phyloP scores from a whole-genome alignment of 2,888 invertebrate genomes.

The Patella caerulea region DNA sequence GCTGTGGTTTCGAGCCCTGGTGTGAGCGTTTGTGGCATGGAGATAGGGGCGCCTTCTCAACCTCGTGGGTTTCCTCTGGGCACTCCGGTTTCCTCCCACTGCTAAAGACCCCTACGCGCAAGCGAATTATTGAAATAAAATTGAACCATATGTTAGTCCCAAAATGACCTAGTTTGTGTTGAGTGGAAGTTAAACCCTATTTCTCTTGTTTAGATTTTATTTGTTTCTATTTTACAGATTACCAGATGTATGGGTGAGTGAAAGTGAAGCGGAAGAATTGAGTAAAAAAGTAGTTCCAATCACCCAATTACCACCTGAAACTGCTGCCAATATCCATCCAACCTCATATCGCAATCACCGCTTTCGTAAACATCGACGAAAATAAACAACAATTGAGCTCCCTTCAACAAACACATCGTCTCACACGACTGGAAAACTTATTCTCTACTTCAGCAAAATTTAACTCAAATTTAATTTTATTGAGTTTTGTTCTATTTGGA shows the following conservation, averaged over 20 bases:
- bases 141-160: too few species aligned
- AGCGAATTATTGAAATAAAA: too few species aligned
- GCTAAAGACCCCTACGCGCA: too few species aligned
- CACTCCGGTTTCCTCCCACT: too few species aligned
- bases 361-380: conserved; percentile 63
- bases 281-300: conserved; percentile 69
- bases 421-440: background rate
- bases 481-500: too few species aligned
- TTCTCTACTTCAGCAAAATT: too few species aligned
- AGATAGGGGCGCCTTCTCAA: too few species aligned
- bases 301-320: conserved; percentile 64
- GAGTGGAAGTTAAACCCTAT: background rate
- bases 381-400: conserved; percentile 39
- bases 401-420: background rate
- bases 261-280: conserved; percentile 73
- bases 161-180: background rate
- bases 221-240: conserved; percentile 76
- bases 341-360: conserved; percentile 59
- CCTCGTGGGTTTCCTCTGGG: too few species aligned
- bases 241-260: conserved; percentile 89
- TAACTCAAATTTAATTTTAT: too few species aligned
- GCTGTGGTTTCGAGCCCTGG: too few species aligned
- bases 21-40: too few species aligned
- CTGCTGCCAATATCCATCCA: conserved; percentile 55
- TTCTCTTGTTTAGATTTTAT: conserved; percentile 22